These are phyloP conservation scores for Tiliacea citrago DNA, from an alignment of 2,888 invertebrate species.

Conservation along the genomic window DNA sequence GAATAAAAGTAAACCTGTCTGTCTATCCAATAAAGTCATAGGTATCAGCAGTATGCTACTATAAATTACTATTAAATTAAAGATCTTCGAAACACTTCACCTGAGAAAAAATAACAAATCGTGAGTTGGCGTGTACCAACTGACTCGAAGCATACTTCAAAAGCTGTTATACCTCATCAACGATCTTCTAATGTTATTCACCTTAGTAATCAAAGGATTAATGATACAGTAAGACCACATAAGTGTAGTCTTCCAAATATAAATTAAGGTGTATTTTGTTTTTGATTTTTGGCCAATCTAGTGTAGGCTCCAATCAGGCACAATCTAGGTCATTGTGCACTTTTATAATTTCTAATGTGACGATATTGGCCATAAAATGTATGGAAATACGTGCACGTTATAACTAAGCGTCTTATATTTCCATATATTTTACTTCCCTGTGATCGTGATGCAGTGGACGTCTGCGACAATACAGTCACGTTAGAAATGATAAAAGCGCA, in stretches of 20 bases:
- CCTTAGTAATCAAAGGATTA: conserved; percentile 38
- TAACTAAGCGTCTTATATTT: not conserved
- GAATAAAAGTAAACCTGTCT: not conserved
- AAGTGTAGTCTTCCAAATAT: not conserved
- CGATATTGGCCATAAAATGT: not conserved
- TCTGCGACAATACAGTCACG: not conserved
- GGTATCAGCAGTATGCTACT: not conserved
- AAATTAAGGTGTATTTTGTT: not conserved
- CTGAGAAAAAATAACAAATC: conserved; percentile 4
- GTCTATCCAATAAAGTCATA: not conserved
- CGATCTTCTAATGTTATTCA: conserved; percentile 44
- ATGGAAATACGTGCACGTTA: not conserved
- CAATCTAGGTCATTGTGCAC: not conserved
- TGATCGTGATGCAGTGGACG: not conserved
- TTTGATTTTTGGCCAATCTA: not conserved
- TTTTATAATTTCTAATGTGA: not conserved
- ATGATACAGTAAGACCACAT: not conserved
- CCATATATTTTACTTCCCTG: not conserved
- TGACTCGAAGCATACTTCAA: conserved; percentile 19
- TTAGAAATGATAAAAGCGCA: not conserved
- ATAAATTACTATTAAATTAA: not conserved
- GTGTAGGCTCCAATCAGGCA: too few relatives aligned
- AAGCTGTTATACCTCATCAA: conserved; percentile 39
- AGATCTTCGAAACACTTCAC: not conserved
- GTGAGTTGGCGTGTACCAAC: not conserved